Conservation (phyloP, 2,888 invertebrate species). For the Lasioglossum figueresi region DNA sequence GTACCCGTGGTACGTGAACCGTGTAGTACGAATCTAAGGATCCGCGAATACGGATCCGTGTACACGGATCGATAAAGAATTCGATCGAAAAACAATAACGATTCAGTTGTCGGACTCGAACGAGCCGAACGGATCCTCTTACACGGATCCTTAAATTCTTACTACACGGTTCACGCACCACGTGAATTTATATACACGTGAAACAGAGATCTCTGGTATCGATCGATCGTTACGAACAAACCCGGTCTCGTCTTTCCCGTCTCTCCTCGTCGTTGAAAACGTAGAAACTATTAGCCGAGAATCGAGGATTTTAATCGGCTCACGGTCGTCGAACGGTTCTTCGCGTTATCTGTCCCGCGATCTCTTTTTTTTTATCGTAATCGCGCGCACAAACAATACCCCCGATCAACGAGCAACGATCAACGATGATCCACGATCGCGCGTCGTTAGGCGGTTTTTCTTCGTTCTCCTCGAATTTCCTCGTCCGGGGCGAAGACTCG, state of each 20-base stretch:
- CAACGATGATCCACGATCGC: neutral
- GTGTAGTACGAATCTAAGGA: no score
- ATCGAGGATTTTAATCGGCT: slow-evolving; percentile 19
- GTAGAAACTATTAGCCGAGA: neutral
- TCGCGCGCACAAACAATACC: slow-evolving; percentile 44
- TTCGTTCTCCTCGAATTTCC: neutral
- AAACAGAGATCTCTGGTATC: no score
- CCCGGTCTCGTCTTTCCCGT: neutral
- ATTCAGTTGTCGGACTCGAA: no score
- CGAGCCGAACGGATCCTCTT: no score
- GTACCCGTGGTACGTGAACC: no score
- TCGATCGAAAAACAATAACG: no score
- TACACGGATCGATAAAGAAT: no score
- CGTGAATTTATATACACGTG: no score
- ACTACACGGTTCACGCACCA: no score
- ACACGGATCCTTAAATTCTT: no score
- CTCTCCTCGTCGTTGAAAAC: slow-evolving; percentile 1
- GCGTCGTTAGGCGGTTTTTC: neutral
- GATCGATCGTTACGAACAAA: neutral
- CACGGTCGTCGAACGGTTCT: slow-evolving; percentile 9
- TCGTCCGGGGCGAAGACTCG: slow-evolving; percentile 35
- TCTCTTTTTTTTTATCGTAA: slow-evolving; percentile 24
- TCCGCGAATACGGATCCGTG: no score
- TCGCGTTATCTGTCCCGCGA: slow-evolving; percentile 17
- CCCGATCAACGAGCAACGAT: neutral